These are phyloP conservation scores for Morpho deidamia DNA, from an alignment of 2,888 invertebrate species.

Conservation along the genomic window DNA sequence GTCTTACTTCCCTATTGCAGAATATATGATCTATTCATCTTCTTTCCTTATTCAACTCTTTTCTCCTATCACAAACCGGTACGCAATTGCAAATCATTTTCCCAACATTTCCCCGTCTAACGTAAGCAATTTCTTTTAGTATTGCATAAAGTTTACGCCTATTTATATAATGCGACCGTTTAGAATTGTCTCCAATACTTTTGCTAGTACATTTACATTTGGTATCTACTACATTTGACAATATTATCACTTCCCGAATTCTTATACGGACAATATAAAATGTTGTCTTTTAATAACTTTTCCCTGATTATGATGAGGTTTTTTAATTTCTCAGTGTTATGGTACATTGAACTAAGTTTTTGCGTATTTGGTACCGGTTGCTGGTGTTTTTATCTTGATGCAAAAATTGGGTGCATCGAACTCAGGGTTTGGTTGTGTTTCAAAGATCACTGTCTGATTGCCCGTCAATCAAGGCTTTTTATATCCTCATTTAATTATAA, in stretches of 20 bases:
- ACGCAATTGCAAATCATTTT: background rate
- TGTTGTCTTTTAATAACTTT: background rate
- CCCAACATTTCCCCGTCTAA: slow-evolving; percentile 3
- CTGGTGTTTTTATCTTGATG: slow-evolving; percentile 23
- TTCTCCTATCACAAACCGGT: background rate
- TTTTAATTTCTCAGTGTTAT: slow-evolving; percentile 21
- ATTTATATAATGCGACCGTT: background rate
- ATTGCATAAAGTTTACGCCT: slow-evolving; percentile 9
- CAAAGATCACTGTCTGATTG: slow-evolving; percentile 2
- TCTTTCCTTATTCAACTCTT: background rate
- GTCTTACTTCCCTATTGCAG: no score
- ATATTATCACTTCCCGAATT: background rate
- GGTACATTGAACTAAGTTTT: slow-evolving; percentile 64
- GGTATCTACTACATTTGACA: background rate
- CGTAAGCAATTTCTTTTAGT: slow-evolving; percentile 1
- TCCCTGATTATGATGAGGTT: background rate
- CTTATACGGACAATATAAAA: background rate
- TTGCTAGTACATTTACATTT: background rate
- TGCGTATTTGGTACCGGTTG: slow-evolving; percentile 50
- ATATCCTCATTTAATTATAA: background rate
- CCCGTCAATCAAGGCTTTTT: background rate
- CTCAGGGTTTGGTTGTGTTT: slow-evolving; percentile 9
- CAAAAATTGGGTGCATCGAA: slow-evolving; percentile 20
- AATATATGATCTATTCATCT: background rate
- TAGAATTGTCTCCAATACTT: background rate